Evolutionary conservation across 2,113 vertebrate species (phyloP).

Genomic region (Cettia cetti): DNA sequence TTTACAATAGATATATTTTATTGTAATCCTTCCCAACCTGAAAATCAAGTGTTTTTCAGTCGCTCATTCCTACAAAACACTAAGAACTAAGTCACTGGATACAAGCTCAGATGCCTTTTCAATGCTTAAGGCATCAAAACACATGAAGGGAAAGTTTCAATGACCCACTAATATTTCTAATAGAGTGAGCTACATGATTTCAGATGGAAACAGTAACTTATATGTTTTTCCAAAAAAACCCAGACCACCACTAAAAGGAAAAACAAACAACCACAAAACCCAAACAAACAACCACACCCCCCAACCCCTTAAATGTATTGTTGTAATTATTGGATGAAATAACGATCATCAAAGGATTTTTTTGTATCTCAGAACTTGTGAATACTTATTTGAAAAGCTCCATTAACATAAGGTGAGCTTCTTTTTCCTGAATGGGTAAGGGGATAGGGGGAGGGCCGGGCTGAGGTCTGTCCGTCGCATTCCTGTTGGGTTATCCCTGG

Average conservation of each 20-base stretch:
- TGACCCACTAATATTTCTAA: background rate
- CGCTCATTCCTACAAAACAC: background rate
- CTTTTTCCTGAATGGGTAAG: background rate
- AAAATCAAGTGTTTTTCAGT: background rate
- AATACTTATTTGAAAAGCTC: background rate
- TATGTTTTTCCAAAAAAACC: background rate
- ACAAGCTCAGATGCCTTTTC: background rate
- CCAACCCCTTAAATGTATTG: too few relatives aligned
- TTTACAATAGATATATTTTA: background rate
- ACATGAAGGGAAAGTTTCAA: background rate
- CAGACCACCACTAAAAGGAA: background rate
- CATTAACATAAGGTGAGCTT: background rate
- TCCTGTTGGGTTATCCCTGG: fast-evolving
- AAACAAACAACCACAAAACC: too few relatives aligned
- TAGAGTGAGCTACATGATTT: background rate
- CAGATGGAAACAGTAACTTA: background rate
- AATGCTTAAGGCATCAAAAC: background rate
- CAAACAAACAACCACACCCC: background rate
- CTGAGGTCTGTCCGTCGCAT: background rate
- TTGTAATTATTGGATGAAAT: background rate
- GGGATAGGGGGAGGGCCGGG: fast-evolving
- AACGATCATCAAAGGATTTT: background rate
- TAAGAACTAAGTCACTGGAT: background rate
- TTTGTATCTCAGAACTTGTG: background rate
- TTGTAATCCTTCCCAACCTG: background rate